These are phyloP conservation scores for Drosophila carrolli DNA, from an alignment of 1,140 invertebrate genomes.

Conservation along the genomic window DNA sequence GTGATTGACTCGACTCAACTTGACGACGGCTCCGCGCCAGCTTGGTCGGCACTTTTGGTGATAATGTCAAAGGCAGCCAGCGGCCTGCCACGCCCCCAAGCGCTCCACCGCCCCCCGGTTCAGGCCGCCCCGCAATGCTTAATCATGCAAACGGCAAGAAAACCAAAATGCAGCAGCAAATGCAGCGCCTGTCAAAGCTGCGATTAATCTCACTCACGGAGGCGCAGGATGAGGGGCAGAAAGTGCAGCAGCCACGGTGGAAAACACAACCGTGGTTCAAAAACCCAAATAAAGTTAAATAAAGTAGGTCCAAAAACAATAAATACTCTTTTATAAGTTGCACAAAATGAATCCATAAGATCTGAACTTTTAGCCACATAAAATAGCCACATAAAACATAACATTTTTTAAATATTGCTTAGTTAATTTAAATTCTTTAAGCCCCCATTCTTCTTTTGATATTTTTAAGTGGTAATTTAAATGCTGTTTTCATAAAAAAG, in stretches of 20 bases:
- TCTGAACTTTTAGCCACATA: too few relatives aligned
- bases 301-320: too few relatives aligned
- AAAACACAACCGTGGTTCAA: constrained; percentile 10
- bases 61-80: constrained; percentile 75
- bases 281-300: too few relatives aligned
- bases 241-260: constrained; percentile 10
- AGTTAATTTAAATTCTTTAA: too few relatives aligned
- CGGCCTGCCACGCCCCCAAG: constrained; percentile 9
- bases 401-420: too few relatives aligned
- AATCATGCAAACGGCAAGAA: constrained; percentile 35
- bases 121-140: constrained; percentile 17
- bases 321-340: too few relatives aligned
- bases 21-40: constrained; percentile 44
- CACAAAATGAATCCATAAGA: too few relatives aligned
- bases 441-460: too few relatives aligned
- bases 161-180: constrained; percentile 68
- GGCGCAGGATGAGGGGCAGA: constrained; percentile 15
- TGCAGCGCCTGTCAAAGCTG: constrained; percentile 76
- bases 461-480: too few relatives aligned
- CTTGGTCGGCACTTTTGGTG: constrained; percentile 63
- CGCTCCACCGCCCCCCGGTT: constrained; percentile 27
- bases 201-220: constrained; percentile 80
- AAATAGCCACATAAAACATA: too few relatives aligned
- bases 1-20: constrained; percentile 67
- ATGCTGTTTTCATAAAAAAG: too few relatives aligned